Evolutionary conservation across 2,888 invertebrate genomes (phyloP).

Genomic region (Byasa hedistus): DNA sequence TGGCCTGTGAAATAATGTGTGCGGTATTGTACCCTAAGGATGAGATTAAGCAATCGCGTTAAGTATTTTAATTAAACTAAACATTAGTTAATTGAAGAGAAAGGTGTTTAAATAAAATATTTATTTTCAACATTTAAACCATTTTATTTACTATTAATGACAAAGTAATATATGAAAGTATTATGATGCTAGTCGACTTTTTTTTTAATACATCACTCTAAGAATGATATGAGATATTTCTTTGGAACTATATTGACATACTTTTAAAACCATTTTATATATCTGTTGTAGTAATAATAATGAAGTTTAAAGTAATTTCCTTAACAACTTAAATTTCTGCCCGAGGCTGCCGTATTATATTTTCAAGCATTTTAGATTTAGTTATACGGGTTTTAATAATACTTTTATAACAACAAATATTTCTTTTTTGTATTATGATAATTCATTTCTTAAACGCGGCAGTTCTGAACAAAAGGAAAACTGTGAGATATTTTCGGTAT

Average conservation of each 20-base stretch:
- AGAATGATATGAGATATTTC: background rate
- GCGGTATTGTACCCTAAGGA: conserved; percentile 37
- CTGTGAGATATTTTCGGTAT: no score
- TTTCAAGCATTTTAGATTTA: no score
- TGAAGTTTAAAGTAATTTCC: no score
- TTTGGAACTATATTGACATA: background rate
- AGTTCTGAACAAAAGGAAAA: no score
- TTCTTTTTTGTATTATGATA: no score
- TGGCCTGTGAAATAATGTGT: conserved; percentile 61
- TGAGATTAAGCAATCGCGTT: conserved; percentile 17
- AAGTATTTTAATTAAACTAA: conserved; percentile 29
- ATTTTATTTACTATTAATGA: conserved; percentile 29
- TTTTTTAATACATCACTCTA: conserved; percentile 44
- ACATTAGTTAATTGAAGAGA: conserved; percentile 30
- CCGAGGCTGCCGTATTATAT: no score
- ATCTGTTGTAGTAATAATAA: no score
- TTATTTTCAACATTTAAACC: conserved; percentile 24
- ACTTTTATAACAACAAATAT: no score
- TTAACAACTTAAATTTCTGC: no score
- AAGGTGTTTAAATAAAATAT: background rate
- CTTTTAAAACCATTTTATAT: background rate
- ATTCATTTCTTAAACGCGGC: no score
- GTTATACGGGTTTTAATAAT: no score
- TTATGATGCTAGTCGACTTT: conserved; percentile 73
- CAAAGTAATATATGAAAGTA: conserved; percentile 53